Percentiles rank a stretch among this genome's conserved stretches.
These are phyloP conservation scores for Apistogramma diplotaenia DNA, from an alignment of 2,113 vertebrate species.

Conservation along the genomic window DNA sequence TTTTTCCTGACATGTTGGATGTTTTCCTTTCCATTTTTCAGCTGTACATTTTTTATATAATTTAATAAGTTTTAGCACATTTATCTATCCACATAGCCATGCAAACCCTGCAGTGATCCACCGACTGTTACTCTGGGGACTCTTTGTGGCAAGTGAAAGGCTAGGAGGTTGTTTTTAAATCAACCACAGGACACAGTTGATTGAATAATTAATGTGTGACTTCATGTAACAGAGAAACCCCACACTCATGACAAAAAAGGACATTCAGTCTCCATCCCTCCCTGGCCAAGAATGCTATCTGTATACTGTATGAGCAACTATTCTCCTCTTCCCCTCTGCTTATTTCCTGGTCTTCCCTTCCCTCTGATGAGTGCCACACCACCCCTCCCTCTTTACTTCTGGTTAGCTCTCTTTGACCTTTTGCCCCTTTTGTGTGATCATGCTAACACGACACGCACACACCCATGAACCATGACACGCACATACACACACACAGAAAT, in stretches of 20 bases:
- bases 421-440: slow-evolving; percentile 59
- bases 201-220: slow-evolving; percentile 74
- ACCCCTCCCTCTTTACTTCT: slow-evolving; percentile 24
- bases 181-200: slow-evolving; percentile 69
- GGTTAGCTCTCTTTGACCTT: slow-evolving; percentile 68
- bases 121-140: slow-evolving; percentile 41
- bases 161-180: slow-evolving; percentile 51
- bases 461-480: slow-evolving; percentile 26
- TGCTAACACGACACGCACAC: slow-evolving; percentile 36
- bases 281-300: neutral
- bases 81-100: neutral
- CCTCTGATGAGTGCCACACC: slow-evolving; percentile 38
- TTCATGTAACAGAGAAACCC: slow-evolving; percentile 43
- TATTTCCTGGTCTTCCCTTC: slow-evolving; percentile 12
- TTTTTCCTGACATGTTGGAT: neutral
- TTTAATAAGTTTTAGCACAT: neutral
- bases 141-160: slow-evolving; percentile 53
- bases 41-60: neutral
- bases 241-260: slow-evolving; percentile 41
- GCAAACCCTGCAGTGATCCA: neutral
- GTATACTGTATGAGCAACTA: neutral
- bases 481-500: slow-evolving; percentile 26
- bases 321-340: neutral
- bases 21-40: neutral
- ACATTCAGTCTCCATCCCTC: neutral